Evolutionary conservation across 2,113 vertebrate genomes (phyloP).

Genomic region (Oreochromis niloticus): DNA sequence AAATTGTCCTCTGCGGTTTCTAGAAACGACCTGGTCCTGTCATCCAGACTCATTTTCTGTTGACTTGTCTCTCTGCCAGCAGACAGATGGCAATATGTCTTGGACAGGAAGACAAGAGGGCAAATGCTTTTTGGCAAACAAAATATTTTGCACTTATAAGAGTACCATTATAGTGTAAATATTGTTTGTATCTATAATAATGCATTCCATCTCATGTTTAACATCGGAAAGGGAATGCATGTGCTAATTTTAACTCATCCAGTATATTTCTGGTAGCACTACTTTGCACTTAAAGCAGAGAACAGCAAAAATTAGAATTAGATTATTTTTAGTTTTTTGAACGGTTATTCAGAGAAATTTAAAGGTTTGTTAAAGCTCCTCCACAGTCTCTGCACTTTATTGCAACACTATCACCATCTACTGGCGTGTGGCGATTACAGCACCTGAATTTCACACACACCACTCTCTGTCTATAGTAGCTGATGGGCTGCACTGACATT

Average conservation of each 20-base stretch:
- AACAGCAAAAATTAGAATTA: not conserved
- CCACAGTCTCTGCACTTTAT: not conserved
- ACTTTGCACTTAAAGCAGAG: not conserved
- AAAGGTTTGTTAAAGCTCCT: not conserved
- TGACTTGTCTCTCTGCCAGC: constrained; percentile 1
- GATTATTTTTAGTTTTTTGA: not conserved
- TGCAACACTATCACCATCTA: constrained; percentile 16
- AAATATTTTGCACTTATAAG: not conserved
- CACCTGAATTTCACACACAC: not conserved
- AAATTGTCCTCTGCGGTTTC: not conserved
- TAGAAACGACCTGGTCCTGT: not conserved
- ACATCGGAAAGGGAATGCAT: not conserved
- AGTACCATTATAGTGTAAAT: not conserved
- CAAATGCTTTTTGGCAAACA: not conserved
- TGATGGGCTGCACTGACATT: not conserved
- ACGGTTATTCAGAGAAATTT: not conserved
- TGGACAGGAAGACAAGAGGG: not conserved
- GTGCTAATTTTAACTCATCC: not conserved
- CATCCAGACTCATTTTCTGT: not conserved
- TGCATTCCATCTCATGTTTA: not conserved
- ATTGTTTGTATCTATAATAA: not conserved
- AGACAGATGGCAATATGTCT: not conserved
- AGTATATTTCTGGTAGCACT: not conserved
- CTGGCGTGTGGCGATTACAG: not conserved
- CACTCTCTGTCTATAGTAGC: not conserved